Evolutionary conservation across 1,140 invertebrate genomes (phyloP).

Genomic region (Caenorhabditis inopinata): DNA sequence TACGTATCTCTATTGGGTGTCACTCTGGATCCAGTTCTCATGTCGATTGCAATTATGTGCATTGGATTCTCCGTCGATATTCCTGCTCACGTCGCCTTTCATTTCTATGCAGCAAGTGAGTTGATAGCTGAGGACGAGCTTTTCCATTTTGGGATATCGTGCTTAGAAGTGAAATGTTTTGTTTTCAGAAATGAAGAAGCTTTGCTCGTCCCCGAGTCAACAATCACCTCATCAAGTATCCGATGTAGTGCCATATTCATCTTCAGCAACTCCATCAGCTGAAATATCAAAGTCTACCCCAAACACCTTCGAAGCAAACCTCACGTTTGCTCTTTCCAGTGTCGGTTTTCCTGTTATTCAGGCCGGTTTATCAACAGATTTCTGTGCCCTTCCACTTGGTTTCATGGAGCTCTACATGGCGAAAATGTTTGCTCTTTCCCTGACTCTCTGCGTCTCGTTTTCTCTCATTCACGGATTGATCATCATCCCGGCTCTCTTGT

Average conservation of each 20-base stretch:
- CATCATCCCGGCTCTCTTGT: constrained; percentile 54
- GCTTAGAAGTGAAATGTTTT: too few relatives aligned
- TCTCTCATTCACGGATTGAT: constrained; percentile 52
- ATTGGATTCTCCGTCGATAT: constrained; percentile 65
- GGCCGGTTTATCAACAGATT: constrained; percentile 84
- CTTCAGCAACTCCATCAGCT: background rate
- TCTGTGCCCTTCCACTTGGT: constrained; percentile 82
- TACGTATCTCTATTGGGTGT: constrained; percentile 65
- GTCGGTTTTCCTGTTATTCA: constrained; percentile 89
- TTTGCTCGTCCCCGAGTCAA: constrained; percentile 41
- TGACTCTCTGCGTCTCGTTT: constrained; percentile 55
- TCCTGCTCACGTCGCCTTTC: constrained; percentile 57
- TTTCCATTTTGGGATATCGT: too few relatives aligned
- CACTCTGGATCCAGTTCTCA: constrained; percentile 66
- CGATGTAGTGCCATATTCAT: background rate
- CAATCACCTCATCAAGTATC: constrained; percentile 44
- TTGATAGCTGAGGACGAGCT: too few relatives aligned
- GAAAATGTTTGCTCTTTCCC: constrained; percentile 54
- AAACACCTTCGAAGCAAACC: constrained; percentile 18
- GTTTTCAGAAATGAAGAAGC: background rate
- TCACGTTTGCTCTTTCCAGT: constrained; percentile 72
- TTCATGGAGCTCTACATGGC: constrained; percentile 85
- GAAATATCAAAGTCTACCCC: background rate
- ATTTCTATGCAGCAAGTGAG: constrained; percentile 50
- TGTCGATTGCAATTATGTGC: constrained; percentile 67